Percentiles rank a stretch among this genome's conserved stretches.
Conservation (phyloP, 2,888 invertebrate species). For the Ceramica pisi region DNA sequence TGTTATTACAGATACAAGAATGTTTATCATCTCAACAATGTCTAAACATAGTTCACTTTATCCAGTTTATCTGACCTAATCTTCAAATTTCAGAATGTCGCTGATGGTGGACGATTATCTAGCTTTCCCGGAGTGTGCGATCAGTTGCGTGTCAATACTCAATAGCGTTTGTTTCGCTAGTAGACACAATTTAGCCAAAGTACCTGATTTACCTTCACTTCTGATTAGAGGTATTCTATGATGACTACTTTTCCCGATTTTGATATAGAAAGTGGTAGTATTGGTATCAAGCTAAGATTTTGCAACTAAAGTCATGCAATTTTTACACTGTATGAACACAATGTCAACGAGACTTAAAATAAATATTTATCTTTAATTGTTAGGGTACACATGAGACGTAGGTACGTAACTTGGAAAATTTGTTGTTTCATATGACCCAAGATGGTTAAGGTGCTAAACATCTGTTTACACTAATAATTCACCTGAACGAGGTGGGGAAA, state of each 20-base stretch:
- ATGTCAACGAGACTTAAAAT: no score
- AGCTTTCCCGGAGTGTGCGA: conserved; percentile 89
- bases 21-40: conserved; percentile 9
- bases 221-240: conserved; percentile 79
- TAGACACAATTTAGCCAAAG: conserved; percentile 81
- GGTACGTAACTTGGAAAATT: neutral
- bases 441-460: conserved; percentile 4
- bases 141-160: conserved; percentile 88
- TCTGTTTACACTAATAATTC: neutral
- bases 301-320: neutral
- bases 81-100: conserved; percentile 88
- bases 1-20: neutral
- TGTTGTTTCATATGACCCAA: neutral
- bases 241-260: neutral
- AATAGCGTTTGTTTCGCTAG: conserved; percentile 84
- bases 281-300: no score
- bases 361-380: conserved; percentile 5
- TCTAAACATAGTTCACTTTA: conserved; percentile 51
- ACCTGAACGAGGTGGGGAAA: neutral
- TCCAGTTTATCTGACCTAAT: conserved; percentile 71
- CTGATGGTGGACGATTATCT: conserved; percentile 85
- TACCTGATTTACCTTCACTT: conserved; percentile 80
- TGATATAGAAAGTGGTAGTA: neutral
- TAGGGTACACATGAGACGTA: neutral
- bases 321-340: neutral